These are phyloP conservation scores for Capreolus pygargus DNA, from an alignment of 2,113 vertebrate species.

Conservation along the genomic window DNA sequence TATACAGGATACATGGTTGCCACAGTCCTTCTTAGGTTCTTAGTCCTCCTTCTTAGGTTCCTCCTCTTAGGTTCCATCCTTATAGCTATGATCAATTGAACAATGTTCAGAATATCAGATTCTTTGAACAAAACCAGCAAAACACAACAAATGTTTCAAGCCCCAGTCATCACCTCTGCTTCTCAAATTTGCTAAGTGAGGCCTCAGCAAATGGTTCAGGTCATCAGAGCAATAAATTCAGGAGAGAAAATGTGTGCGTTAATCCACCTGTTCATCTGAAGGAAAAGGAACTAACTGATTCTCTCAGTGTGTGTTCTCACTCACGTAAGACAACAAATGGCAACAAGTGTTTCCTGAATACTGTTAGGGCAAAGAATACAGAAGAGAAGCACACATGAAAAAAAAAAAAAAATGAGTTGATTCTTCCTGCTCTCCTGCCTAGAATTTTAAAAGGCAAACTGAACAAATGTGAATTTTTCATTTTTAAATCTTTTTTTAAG, in stretches of 20 bases:
- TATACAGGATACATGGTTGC: background rate
- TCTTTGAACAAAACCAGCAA: background rate
- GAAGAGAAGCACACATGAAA: background rate
- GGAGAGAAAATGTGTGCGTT: background rate
- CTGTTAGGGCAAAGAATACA: background rate
- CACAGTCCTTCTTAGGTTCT: background rate
- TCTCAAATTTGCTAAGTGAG: background rate
- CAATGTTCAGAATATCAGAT: background rate
- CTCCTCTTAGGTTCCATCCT: background rate
- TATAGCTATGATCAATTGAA: background rate
- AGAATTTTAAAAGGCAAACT: constrained; percentile 33
- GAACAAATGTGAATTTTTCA: background rate
- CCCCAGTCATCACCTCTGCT: background rate
- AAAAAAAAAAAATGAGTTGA: background rate
- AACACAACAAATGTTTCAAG: background rate
- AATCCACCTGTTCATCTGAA: background rate
- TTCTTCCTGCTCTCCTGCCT: background rate
- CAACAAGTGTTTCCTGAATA: background rate
- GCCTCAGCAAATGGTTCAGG: background rate
- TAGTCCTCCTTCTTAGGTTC: too few species aligned
- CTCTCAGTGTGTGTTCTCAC: background rate
- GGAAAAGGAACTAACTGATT: background rate
- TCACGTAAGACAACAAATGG: background rate
- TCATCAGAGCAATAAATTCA: background rate
- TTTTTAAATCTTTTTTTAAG: constrained; percentile 10